Evolutionary conservation across 2,797 vertebrate species (phyloP).

Genomic region (Ceryle rudis): DNA sequence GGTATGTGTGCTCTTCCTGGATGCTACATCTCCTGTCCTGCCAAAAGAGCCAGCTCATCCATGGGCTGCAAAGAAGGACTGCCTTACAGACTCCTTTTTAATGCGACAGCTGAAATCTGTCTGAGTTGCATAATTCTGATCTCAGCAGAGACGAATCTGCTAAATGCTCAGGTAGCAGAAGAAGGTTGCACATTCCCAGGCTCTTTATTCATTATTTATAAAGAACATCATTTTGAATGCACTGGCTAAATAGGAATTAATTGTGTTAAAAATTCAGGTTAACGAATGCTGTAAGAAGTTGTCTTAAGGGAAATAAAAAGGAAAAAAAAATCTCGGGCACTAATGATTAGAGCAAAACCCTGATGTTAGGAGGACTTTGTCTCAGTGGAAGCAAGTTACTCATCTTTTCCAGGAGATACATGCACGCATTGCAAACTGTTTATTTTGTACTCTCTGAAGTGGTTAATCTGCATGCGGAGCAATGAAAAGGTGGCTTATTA

Average conservation of each 20-base stretch:
- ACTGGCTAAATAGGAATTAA: slow-evolving; percentile 44
- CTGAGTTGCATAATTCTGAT: not conserved
- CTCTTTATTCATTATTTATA: slow-evolving; percentile 3
- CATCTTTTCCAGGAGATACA: slow-evolving; percentile 51
- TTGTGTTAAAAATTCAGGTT: slow-evolving; percentile 40
- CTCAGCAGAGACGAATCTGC: not conserved
- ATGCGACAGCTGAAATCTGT: not conserved
- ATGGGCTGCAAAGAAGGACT: too few relatives aligned
- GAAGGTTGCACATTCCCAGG: not conserved
- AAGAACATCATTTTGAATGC: not conserved
- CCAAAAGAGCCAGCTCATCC: not conserved
- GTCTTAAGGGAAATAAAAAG: slow-evolving; percentile 48
- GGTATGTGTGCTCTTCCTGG: not conserved
- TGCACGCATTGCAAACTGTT: slow-evolving; percentile 53
- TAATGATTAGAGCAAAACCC: slow-evolving; percentile 53
- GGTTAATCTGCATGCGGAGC: slow-evolving; percentile 65
- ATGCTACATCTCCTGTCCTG: not conserved
- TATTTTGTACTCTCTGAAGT: slow-evolving; percentile 75
- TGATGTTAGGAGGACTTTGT: slow-evolving; percentile 44
- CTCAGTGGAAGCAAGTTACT: slow-evolving; percentile 61
- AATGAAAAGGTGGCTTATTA: slow-evolving; percentile 76
- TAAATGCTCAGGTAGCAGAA: not conserved
- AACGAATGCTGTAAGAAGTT: slow-evolving; percentile 17
- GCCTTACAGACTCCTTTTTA: not conserved
- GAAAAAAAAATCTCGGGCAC: not conserved